Percentiles rank a stretch among this genome's conserved stretches.
phyloP scores from a whole-genome alignment of 2,888 invertebrate species.

The Protophormia terraenovae region DNA sequence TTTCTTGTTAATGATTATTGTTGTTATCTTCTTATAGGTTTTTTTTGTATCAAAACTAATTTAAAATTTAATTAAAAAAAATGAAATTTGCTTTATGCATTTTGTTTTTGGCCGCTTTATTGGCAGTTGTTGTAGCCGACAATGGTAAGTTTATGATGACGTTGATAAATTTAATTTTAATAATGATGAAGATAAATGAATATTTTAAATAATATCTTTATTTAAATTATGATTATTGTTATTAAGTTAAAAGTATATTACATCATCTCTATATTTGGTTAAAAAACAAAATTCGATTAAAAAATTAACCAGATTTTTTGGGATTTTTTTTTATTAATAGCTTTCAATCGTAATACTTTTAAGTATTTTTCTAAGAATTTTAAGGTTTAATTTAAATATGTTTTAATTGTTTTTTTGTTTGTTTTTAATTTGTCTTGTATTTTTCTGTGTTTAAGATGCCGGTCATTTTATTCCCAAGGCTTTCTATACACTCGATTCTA shows the following conservation, averaged over 20 bases:
- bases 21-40: constrained; percentile 40
- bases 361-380: constrained; percentile 47
- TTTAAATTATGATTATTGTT: neutral
- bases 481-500: constrained; percentile 76
- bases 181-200: neutral
- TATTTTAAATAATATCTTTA: constrained; percentile 1
- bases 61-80: constrained; percentile 63
- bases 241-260: constrained; percentile 33
- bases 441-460: constrained; percentile 73
- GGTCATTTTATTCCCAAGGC: constrained; percentile 77
- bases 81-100: constrained; percentile 74
- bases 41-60: neutral
- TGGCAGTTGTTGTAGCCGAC: no score
- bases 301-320: neutral
- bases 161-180: constrained; percentile 7
- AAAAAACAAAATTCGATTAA: neutral
- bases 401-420: neutral
- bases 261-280: constrained; percentile 43
- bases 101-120: constrained; percentile 55
- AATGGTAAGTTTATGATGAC: constrained; percentile 71
- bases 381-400: neutral
- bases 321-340: neutral
- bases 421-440: no score
- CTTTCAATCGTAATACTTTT: no score
- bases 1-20: neutral